Base-by-base conservation (phyloP, 1,140 invertebrate genomes). In the Caerostris darwini region DNA sequence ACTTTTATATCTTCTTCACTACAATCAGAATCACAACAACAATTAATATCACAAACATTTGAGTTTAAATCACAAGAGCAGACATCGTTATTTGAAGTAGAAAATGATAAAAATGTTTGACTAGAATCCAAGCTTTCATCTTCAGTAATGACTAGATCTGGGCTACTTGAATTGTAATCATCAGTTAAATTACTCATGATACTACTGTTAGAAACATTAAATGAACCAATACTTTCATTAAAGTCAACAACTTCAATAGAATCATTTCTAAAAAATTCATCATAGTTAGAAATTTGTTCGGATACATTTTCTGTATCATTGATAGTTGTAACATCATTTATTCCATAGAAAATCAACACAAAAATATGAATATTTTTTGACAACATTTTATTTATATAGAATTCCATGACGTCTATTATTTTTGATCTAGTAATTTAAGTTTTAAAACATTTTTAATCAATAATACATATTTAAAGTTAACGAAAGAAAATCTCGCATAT, bases 1-100 rank as follows among this genome's bases (percentile, higher is more conserved):
- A 90, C 81, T 69, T 90, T 90, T 54, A 94, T 58, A 54, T 94
- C 93, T 19, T 94, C 71, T n/a, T 94, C 88, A 57, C 19, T 90
- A 50, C 93, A 94, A n/a, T 94, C 93, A 6, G 61, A 34, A 85
- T 94, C 93, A 59, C 93, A 94, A n/a, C 93, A 94, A 19, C 93
- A 94, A 57, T 94, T 94, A 50, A 94, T 90, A 19, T 94, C 93
- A 71, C 93, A 94, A 2, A 57, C 17, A 59, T 90, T 85, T 10
- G n/a, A 19, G 17, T 59, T 56, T 58, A 94, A 59, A 85, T 94
- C 93, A 59, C 93, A 94, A n/a, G 53, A 90, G 71, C 93, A 94
- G 3, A 94, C 69, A 69, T 94, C 64, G 69, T 94, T 77, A 85
- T 94, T 77, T 4, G 64, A 56, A 10, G 54, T 69, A 3, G 61